Evolutionary conservation across 2,888 invertebrate genomes (phyloP).

Genomic region (Xestia sexstrigata): DNA sequence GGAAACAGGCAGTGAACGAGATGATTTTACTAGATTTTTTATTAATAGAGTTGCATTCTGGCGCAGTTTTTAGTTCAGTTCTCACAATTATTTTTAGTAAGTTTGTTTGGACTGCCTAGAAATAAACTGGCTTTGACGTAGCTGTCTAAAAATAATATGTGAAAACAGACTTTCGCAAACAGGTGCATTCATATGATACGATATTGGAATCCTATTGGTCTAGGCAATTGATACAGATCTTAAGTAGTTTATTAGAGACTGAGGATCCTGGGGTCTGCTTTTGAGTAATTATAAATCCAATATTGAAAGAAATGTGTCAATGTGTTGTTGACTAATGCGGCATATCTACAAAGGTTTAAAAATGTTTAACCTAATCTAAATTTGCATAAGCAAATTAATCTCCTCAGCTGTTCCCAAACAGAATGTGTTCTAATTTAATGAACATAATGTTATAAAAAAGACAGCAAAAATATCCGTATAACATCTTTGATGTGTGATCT

Average conservation of each 20-base stretch:
- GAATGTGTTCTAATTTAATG: background rate
- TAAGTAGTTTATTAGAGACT: no score
- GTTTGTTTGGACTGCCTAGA: background rate
- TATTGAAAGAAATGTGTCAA: background rate
- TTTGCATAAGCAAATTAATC: background rate
- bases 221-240: background rate
- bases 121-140: background rate
- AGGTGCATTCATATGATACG: no score
- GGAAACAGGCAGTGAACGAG: background rate
- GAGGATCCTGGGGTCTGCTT: background rate
- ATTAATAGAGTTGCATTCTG: background rate
- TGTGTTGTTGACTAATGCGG: no score
- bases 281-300: background rate
- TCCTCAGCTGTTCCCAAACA: no score
- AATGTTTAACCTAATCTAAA: background rate
- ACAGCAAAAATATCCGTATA: no score
- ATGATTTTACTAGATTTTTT: no score
- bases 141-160: background rate
- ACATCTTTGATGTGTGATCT: no score
- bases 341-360: no score
- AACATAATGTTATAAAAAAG: background rate
- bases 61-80: background rate
- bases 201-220: background rate
- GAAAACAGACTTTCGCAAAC: background rate
- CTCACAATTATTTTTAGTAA: background rate